Conservation (phyloP, 2,113 vertebrate species). For the Zeus faber region DNA sequence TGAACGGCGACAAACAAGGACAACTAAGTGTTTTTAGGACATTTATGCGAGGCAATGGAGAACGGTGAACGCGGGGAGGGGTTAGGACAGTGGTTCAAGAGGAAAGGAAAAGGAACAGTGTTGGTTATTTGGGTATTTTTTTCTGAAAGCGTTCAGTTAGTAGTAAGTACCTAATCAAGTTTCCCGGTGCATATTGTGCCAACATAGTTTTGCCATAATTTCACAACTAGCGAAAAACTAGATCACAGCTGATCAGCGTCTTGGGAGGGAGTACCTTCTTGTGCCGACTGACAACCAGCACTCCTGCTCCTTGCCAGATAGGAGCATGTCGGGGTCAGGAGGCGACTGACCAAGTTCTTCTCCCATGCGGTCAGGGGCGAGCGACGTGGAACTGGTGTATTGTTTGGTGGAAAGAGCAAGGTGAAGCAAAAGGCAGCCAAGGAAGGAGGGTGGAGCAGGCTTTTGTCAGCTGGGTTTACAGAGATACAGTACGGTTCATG, state of each 20-base stretch:
- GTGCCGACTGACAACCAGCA: conserved; percentile 85
- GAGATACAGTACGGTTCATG: conserved; percentile 3
- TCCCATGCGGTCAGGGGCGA: conserved; percentile 90
- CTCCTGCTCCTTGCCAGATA: conserved; percentile 95
- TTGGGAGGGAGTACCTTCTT: conserved; percentile 77
- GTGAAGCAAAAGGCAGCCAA: conserved; percentile 23
- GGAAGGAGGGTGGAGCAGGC: conserved; percentile 24
- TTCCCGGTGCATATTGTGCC: not conserved
- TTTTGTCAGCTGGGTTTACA: conserved; percentile 23
- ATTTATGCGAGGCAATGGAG: conserved; percentile 3
- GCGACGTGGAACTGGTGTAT: conserved; percentile 77
- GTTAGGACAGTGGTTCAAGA: too few relatives aligned
- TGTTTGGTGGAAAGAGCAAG: conserved; percentile 44
- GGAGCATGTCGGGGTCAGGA: conserved; percentile 90
- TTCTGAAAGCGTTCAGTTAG: not conserved
- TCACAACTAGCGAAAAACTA: too few relatives aligned
- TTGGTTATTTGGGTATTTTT: conserved; percentile 12
- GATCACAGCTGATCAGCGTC: not conserved
- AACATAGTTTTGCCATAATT: not conserved
- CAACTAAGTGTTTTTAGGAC: conserved; percentile 74
- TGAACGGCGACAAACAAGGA: conserved; percentile 97
- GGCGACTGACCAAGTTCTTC: conserved; percentile 89
- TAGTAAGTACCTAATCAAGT: not conserved
- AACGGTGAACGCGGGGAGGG: conserved; percentile 9
- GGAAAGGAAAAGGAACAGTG: conserved; percentile 52